Evolutionary conservation across 2,797 vertebrate genomes (phyloP).

Genomic region (Oreonectes daqikongensis): DNA sequence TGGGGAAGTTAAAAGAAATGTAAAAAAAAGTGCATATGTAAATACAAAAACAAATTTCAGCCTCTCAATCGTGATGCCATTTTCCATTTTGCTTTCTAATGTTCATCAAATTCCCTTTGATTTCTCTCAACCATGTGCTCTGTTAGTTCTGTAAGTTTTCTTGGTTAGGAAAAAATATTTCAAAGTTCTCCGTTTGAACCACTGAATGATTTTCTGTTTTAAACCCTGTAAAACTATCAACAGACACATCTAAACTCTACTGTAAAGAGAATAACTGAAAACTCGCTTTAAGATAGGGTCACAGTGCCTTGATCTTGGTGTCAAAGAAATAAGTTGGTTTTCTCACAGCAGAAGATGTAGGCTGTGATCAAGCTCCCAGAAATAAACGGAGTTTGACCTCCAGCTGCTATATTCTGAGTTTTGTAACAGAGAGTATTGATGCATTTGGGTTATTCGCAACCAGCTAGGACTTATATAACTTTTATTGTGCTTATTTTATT

Average conservation of each 20-base stretch:
- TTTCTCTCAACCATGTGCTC: neutral
- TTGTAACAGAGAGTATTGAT: neutral
- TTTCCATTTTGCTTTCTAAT: too few relatives aligned
- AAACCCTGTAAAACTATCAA: constrained; percentile 16
- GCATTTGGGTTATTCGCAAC: neutral
- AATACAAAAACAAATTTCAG: too few relatives aligned
- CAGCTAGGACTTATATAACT: neutral
- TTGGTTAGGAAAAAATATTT: constrained; percentile 30
- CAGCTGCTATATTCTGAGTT: constrained; percentile 1
- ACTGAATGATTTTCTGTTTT: constrained; percentile 19
- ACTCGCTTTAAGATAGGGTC: constrained; percentile 25
- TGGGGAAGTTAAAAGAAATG: neutral
- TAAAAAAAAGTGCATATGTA: too few relatives aligned
- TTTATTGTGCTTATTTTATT: constrained; percentile 17
- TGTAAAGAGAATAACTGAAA: constrained; percentile 25
- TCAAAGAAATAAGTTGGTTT: constrained; percentile 27
- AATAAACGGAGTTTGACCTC: constrained; percentile 22
- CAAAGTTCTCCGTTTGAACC: constrained; percentile 25
- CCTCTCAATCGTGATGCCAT: too few relatives aligned
- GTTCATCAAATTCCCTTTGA: constrained; percentile 2
- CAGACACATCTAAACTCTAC: neutral
- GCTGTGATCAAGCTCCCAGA: neutral
- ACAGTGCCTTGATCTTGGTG: constrained; percentile 27
- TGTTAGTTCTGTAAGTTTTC: constrained; percentile 12
- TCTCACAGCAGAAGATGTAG: constrained; percentile 12